Conservation (phyloP, 2,113 vertebrate genomes). For the Thryonomys swinderianus region DNA sequence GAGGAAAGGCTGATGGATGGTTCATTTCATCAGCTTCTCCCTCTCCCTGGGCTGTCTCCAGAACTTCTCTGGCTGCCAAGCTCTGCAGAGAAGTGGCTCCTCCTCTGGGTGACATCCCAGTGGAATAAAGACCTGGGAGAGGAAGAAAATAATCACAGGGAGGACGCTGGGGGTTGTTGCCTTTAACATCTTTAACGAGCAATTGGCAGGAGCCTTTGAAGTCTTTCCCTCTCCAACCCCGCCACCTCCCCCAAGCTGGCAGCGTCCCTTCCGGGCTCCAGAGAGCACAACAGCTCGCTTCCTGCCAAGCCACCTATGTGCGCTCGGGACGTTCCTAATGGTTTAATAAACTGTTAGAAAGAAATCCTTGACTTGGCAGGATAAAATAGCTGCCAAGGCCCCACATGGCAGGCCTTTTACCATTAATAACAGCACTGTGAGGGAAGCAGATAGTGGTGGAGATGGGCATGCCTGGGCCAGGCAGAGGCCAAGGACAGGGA, state of each 20-base stretch:
- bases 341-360: conserved; percentile 87
- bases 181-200: conserved; percentile 70
- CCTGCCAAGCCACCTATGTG: conserved; percentile 80
- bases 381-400: conserved; percentile 78
- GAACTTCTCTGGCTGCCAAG: conserved; percentile 66
- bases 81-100: conserved; percentile 33
- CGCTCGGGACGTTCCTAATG: conserved; percentile 84
- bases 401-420: conserved; percentile 61
- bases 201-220: conserved; percentile 76
- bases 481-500: conserved; percentile 15
- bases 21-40: conserved; percentile 7
- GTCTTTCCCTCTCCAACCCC: conserved; percentile 64
- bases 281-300: conserved; percentile 76
- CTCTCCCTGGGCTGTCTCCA: conserved; percentile 60
- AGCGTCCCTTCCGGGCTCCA: conserved; percentile 34
- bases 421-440: conserved; percentile 64
- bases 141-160: neutral
- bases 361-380: conserved; percentile 82
- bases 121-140: conserved; percentile 55
- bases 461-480: neutral
- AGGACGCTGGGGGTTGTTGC: neutral
- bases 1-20: conserved; percentile 22
- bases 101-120: neutral
- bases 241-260: conserved; percentile 70
- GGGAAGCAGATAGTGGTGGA: conserved; percentile 57